A percentile compares a stretch with the other conserved stretches of the same genome.
These are phyloP conservation scores for Ischnus inquisitorius DNA, from an alignment of 2,888 invertebrate genomes.

Conservation along the genomic window DNA sequence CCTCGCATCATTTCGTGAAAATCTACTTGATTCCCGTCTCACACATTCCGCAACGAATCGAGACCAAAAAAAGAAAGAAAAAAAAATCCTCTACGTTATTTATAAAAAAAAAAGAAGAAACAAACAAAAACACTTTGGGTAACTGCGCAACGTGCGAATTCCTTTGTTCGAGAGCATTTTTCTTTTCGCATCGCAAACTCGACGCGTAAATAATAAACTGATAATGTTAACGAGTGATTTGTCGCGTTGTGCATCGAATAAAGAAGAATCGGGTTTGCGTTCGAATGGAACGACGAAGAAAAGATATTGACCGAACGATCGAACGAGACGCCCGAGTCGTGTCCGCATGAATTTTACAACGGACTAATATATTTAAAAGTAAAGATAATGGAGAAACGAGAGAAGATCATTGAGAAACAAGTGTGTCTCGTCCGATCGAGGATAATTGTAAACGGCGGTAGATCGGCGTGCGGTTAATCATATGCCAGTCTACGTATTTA, in stretches of 20 bases:
- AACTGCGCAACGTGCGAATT: conserved; percentile 30
- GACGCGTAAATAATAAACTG: background rate
- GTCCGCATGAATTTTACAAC: conserved; percentile 52
- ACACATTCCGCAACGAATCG: conserved; percentile 69
- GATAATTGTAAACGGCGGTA: conserved; percentile 30
- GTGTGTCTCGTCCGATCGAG: conserved; percentile 70
- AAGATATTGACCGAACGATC: conserved; percentile 64
- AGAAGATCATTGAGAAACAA: background rate
- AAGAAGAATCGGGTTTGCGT: conserved; percentile 63
- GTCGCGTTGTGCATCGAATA: conserved; percentile 62
- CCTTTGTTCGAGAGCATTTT: conserved; percentile 23
- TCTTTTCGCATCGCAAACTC: conserved; percentile 16
- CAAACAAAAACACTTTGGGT: conserved; percentile 33
- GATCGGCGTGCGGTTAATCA: conserved; percentile 70
- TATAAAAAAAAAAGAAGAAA: conserved; percentile 1
- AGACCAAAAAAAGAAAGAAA: conserved; percentile 32
- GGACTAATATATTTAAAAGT: conserved; percentile 42
- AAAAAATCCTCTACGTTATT: conserved; percentile 22
- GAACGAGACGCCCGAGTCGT: conserved; percentile 59
- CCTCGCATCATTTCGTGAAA: conserved; percentile 46
- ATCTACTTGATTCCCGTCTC: conserved; percentile 59
- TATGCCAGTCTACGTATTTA: conserved; percentile 70
- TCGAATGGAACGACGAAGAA: conserved; percentile 56
- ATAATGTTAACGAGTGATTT: conserved; percentile 28
- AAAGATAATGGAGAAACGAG: conserved; percentile 9